phyloP scores from a whole-genome alignment of 2,888 invertebrate genomes.

The Ernsta delagoae region DNA sequence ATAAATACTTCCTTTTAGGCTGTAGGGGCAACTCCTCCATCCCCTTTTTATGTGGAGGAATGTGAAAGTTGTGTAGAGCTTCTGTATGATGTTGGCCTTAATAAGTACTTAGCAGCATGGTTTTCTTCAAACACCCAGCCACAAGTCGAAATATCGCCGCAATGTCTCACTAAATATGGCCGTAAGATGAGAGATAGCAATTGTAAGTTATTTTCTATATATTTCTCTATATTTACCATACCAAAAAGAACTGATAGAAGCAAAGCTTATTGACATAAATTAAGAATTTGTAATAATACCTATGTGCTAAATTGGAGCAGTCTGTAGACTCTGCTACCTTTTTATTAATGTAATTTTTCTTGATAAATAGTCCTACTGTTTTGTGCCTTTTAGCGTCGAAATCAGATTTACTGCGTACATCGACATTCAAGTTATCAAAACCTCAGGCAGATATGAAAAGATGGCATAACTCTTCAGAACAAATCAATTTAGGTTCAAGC shows the following conservation, averaged over 20 bases:
- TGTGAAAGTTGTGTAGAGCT: constrained; percentile 93
- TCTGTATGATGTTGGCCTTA: constrained; percentile 90
- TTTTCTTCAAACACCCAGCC: constrained; percentile 88
- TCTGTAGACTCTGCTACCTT: too few species aligned
- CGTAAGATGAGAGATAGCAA: constrained; percentile 65
- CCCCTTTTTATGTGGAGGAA: constrained; percentile 95
- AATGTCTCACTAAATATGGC: constrained; percentile 68
- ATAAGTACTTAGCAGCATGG: constrained; percentile 89
- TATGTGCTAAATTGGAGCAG: too few species aligned
- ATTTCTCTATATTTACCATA: too few species aligned
- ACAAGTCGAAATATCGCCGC: constrained; percentile 76
- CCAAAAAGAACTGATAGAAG: too few species aligned
- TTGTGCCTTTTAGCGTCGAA: constrained; percentile 60
- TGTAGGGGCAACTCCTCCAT: constrained; percentile 87
- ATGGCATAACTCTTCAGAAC: constrained; percentile 76
- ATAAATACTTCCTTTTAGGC: constrained; percentile 63
- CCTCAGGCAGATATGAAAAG: constrained; percentile 85
- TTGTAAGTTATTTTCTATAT: too few species aligned
- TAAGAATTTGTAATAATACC: too few species aligned
- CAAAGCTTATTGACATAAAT: too few species aligned
- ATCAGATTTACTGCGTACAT: constrained; percentile 63
- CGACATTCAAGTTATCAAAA: constrained; percentile 70
- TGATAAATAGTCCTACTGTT: background rate
- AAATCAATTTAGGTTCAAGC: constrained; percentile 61
- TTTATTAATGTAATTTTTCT: background rate